A percentile compares a stretch with the other conserved stretches of the same genome.
These are phyloP conservation scores for Recurvirostra avosetta DNA, from an alignment of 2,113 vertebrate species.

Conservation along the genomic window DNA sequence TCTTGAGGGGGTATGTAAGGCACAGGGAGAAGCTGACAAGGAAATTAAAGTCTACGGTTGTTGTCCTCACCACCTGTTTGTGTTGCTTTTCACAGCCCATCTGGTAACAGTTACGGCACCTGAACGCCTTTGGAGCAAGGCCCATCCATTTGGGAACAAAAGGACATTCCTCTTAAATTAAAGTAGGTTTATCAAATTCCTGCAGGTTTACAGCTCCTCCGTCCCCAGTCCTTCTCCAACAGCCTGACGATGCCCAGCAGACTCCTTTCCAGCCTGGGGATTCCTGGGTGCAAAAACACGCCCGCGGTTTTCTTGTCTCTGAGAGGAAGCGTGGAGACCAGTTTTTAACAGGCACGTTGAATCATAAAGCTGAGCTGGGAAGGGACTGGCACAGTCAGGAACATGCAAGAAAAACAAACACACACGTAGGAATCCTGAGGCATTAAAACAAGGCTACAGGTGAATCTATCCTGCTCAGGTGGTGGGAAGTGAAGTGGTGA, in stretches of 20 bases:
- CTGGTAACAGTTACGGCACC: conserved; percentile 40
- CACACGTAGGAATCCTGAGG: accelerated
- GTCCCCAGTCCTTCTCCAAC: not conserved
- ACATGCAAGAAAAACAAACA: not conserved
- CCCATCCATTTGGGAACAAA: conserved; percentile 22
- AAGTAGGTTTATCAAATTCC: conserved; percentile 19
- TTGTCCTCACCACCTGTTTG: conserved; percentile 21
- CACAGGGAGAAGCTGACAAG: not conserved
- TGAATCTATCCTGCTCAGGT: not conserved
- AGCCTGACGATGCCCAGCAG: not conserved
- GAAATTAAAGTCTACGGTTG: not conserved
- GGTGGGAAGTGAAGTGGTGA: not conserved
- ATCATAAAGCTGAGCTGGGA: not conserved
- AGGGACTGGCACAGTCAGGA: not conserved
- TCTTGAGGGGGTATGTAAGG: not conserved
- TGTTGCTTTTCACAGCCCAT: conserved; percentile 24
- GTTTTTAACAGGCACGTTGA: not conserved
- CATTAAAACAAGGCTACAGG: not conserved
- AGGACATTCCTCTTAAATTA: conserved; percentile 54
- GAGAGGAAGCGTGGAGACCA: not conserved
- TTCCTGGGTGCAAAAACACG: not conserved
- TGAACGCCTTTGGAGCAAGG: not conserved
- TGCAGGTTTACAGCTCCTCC: not conserved
- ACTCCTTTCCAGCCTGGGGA: not conserved
- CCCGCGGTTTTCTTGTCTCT: not conserved